These are phyloP conservation scores for Apodemus sylvaticus DNA, from an alignment of 2,113 vertebrate species.

Conservation along the genomic window DNA sequence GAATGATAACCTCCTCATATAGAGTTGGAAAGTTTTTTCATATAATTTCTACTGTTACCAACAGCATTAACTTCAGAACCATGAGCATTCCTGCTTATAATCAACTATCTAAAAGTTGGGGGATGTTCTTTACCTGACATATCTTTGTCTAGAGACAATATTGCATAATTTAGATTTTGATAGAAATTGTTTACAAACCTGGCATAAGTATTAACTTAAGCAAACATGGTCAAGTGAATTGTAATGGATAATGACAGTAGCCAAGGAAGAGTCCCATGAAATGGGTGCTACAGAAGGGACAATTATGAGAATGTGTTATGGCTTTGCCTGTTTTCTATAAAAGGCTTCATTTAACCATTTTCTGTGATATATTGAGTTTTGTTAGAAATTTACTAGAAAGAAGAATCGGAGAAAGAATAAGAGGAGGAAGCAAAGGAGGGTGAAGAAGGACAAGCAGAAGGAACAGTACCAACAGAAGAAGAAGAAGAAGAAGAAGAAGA, in stretches of 20 bases:
- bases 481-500: not conserved
- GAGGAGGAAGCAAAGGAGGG: not conserved
- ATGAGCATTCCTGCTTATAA: not conserved
- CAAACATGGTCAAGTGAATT: not conserved
- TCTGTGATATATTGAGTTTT: not conserved
- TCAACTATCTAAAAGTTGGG: not conserved
- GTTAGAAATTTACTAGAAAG: not conserved
- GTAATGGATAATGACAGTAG: not conserved
- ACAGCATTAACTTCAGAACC: not conserved
- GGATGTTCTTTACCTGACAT: not conserved
- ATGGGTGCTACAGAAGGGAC: not conserved
- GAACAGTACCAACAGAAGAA: not conserved
- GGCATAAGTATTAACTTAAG: not conserved
- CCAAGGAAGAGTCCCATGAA: not conserved
- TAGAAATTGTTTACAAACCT: not conserved
- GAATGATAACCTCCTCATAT: not conserved
- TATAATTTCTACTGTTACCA: not conserved
- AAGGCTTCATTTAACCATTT: not conserved
- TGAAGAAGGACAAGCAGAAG: not conserved
- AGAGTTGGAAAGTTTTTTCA: not conserved
- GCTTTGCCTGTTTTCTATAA: not conserved
- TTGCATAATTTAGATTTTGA: not conserved
- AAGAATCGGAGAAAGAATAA: rapidly evolving
- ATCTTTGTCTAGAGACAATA: not conserved
- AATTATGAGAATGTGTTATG: rapidly evolving